These are phyloP conservation scores for Thysanoteuthis rhombus DNA, from an alignment of 2,888 invertebrate genomes.

Conservation along the genomic window DNA sequence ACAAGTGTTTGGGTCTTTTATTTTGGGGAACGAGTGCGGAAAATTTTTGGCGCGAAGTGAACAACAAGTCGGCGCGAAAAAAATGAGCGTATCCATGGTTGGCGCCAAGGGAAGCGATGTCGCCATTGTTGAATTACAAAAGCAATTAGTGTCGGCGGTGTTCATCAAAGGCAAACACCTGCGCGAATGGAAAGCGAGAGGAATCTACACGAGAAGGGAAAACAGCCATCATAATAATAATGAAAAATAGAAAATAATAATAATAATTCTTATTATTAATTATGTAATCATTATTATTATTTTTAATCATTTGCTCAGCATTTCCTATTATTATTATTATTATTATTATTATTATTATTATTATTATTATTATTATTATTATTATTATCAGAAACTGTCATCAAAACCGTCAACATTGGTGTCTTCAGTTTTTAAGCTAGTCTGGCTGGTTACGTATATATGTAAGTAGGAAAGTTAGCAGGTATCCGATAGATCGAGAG, in stretches of 20 bases:
- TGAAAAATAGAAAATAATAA: neutral
- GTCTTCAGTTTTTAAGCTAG: too few species aligned
- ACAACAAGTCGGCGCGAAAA: neutral
- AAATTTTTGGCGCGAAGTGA: neutral
- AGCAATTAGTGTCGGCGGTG: neutral
- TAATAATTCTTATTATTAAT: neutral
- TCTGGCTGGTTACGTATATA: too few species aligned
- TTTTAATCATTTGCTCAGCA: too few species aligned
- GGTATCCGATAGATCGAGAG: too few species aligned
- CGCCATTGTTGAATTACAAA: slow-evolving; percentile 12
- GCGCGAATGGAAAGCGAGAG: neutral
- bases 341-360: too few species aligned
- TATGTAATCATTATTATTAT: too few species aligned
- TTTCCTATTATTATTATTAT: too few species aligned
- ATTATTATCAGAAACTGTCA: too few species aligned
- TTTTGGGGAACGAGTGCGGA: neutral
- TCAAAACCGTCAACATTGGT: too few species aligned
- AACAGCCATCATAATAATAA: neutral
- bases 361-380: too few species aligned
- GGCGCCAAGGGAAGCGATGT: neutral
- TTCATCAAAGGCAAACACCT: neutral
- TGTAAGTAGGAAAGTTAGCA: too few species aligned
- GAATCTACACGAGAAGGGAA: too few species aligned
- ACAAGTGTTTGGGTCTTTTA: neutral
- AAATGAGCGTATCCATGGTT: neutral